A percentile compares a stretch with the other conserved stretches of the same genome.
These are phyloP conservation scores for Myrmophylax atrothorax DNA, from an alignment of 2,113 vertebrate species.

Conservation along the genomic window DNA sequence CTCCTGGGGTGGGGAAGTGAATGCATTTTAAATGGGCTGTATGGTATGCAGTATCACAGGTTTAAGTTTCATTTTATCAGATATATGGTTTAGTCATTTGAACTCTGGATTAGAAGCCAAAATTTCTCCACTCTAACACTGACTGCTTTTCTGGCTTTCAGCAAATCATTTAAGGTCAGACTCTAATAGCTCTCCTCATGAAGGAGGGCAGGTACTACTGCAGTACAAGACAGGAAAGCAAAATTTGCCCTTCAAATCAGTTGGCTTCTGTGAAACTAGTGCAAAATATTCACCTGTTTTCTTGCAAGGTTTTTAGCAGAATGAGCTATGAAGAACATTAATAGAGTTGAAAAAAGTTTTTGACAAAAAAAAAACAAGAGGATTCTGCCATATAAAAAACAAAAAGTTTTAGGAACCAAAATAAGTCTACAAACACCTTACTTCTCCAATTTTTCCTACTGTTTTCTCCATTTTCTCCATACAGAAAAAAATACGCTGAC, in stretches of 20 bases:
- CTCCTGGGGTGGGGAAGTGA: slow-evolving; percentile 42
- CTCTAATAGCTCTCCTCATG: neutral
- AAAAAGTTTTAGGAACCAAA: neutral
- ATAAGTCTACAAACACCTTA: neutral
- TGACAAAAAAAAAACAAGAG: neutral
- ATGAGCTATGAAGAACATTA: neutral
- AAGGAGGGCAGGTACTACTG: neutral
- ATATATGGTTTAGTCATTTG: slow-evolving; percentile 41
- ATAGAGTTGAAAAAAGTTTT: neutral
- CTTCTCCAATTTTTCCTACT: neutral
- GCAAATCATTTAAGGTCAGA: slow-evolving; percentile 27
- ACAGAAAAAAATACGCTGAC: neutral
- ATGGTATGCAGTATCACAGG: slow-evolving; percentile 8
- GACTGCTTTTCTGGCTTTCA: slow-evolving; percentile 12
- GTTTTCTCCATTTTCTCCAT: neutral
- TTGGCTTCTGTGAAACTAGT: neutral
- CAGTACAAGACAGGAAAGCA: neutral
- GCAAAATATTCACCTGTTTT: neutral
- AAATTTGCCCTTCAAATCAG: slow-evolving; percentile 21
- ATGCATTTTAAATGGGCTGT: slow-evolving; percentile 58
- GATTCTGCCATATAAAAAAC: neutral
- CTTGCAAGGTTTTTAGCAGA: neutral
- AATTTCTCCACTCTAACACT: slow-evolving; percentile 10
- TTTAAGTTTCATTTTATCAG: slow-evolving; percentile 50
- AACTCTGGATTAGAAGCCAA: slow-evolving; percentile 35